A percentile compares a stretch with the other conserved stretches of the same genome.
Conservation (phyloP, 2,797 vertebrate species). For the Pipistrellus nathusii region DNA sequence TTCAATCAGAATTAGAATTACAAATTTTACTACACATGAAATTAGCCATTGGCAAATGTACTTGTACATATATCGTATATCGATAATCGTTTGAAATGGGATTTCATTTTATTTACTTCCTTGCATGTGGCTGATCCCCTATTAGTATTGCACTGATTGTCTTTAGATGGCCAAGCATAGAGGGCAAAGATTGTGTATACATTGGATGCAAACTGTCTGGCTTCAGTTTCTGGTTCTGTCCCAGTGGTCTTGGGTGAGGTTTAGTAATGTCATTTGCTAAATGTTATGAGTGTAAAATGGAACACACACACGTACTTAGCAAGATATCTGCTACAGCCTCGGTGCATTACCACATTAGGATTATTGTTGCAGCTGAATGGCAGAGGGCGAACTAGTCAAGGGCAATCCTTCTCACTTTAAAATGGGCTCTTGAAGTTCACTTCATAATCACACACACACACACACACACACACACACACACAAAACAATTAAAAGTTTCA, state of each 20-base stretch:
- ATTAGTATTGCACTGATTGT: no score
- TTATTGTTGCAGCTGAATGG: not conserved
- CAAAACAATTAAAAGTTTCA: not conserved
- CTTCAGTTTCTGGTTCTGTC: not conserved
- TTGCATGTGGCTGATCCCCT: not conserved
- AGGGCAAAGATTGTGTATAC: not conserved
- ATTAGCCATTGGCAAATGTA: not conserved
- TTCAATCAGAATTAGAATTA: not conserved
- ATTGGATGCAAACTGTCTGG: not conserved
- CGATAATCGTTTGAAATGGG: not conserved
- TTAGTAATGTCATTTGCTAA: not conserved
- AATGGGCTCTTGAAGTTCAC: constrained; percentile 3
- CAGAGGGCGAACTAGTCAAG: not conserved
- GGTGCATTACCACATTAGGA: no score
- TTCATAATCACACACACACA: not conserved
- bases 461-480: no score
- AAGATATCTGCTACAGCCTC: not conserved
- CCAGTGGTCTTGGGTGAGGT: not conserved
- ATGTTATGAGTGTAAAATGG: not conserved
- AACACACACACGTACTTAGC: not conserved
- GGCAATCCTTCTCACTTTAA: not conserved
- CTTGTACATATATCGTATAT: no score
- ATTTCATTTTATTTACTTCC: not conserved
- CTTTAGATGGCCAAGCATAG: not conserved
- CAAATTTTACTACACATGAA: not conserved